Evolutionary conservation across 2,797 vertebrate genomes (phyloP).

Genomic region (Holocentrus rufus): DNA sequence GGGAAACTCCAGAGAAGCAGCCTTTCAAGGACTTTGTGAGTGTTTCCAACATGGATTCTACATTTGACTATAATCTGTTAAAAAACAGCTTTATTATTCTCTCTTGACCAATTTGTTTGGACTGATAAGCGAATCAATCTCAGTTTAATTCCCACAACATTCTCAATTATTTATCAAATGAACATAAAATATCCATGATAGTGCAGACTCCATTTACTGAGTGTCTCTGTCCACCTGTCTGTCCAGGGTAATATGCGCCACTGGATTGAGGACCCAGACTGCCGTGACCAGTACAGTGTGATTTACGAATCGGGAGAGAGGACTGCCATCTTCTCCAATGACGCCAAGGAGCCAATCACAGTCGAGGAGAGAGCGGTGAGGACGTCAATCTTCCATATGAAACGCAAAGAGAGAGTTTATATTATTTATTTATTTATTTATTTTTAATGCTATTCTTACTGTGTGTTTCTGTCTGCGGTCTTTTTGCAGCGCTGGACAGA

Average conservation of each 20-base stretch:
- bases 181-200: neutral
- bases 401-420: neutral
- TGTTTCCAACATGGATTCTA: constrained; percentile 25
- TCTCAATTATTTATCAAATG: neutral
- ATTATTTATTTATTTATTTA: too few relatives aligned
- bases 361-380: constrained; percentile 95
- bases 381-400: constrained; percentile 7
- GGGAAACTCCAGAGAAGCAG: constrained; percentile 97
- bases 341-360: constrained; percentile 91
- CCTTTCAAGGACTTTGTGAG: constrained; percentile 98
- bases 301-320: constrained; percentile 98
- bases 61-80: neutral
- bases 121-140: neutral
- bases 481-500: constrained; percentile 93
- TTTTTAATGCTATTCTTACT: too few relatives aligned
- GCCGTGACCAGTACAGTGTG: constrained; percentile 97
- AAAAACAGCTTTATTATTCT: neutral
- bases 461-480: constrained; percentile 11
- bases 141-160: neutral
- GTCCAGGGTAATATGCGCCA: constrained; percentile 94
- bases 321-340: constrained; percentile 95
- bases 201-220: neutral
- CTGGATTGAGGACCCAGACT: constrained; percentile 97
- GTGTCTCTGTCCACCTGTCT: constrained; percentile 13
- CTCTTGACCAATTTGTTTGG: neutral